Conservation (phyloP, 2,113 vertebrate genomes). For the Coryphaenoides rupestris region DNA sequence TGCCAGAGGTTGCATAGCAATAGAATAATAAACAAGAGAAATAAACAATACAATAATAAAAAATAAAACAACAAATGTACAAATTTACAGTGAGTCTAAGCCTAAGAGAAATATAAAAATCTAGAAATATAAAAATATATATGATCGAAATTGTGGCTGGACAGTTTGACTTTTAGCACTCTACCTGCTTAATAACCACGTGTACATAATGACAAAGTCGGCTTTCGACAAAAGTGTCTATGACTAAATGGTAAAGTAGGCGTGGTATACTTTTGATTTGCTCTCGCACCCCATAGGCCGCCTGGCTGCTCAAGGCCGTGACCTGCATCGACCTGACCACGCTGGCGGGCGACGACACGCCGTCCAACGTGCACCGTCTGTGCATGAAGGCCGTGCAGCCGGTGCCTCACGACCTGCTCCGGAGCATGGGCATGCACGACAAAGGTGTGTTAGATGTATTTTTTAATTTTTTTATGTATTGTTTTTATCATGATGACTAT, state of each 20-base stretch:
- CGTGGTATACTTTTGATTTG: not conserved
- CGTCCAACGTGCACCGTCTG: constrained; percentile 85
- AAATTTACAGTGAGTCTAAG: too few species aligned
- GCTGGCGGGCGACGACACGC: constrained; percentile 87
- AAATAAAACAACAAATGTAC: too few species aligned
- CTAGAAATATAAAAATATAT: too few species aligned
- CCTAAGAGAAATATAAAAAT: too few species aligned
- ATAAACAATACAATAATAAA: too few species aligned
- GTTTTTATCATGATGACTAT: too few species aligned
- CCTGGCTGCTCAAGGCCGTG: constrained; percentile 90
- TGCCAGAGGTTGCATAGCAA: too few species aligned
- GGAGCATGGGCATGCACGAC: constrained; percentile 81
- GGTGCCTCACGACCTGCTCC: constrained; percentile 80
- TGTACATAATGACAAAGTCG: too few species aligned
- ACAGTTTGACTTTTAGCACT: not conserved
- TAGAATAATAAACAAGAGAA: too few species aligned
- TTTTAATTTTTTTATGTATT: too few species aligned
- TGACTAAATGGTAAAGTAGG: not conserved
- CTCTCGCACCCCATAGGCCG: constrained; percentile 71
- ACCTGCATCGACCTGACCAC: constrained; percentile 94
- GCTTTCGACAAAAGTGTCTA: too few species aligned
- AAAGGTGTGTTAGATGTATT: constrained; percentile 72
- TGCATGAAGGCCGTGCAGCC: constrained; percentile 91
- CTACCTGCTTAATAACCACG: not conserved
- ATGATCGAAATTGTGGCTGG: too few species aligned